Base-by-base conservation (phyloP, 2,113 vertebrate genomes). In the Spilogale gracilis region DNA sequence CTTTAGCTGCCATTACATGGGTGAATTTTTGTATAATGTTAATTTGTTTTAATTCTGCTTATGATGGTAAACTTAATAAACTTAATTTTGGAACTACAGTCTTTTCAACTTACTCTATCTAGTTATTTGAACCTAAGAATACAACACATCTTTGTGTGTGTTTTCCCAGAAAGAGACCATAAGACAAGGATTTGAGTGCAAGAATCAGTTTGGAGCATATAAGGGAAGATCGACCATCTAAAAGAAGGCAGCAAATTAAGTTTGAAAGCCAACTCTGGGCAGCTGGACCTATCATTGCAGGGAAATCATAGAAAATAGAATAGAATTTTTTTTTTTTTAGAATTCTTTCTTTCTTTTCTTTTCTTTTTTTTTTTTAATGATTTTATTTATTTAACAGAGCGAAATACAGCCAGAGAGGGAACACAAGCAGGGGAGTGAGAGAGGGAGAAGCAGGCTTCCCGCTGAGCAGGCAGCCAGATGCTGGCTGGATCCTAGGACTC, bases 11-110 rank as follows among this genome's bases (percentile, higher is more conserved):
- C 30, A 58, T 3, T 6, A 45, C 58, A 43, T 52, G 12, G 20
- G 32, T 90, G 6, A 45, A 21, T 80, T 89, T 96, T 87, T 93
- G 1, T 63, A 9, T 85, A 61, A 76, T 7, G 78, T 60, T 25
- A 18, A n/a, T 88, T 95, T 96, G 16, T 86, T 93, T 95, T 94
- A 92, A 91, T 91, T 97, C 21, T 81, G 16, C 23, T 92, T 25
- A 13, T 45, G 30, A 5, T 6, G 67, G 50, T 69, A 81, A 69
- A 74, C 11, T 92, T 3, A 50, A 4, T 69, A 81, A 69, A 74
- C 11, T 92, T 3, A 50, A 4, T 90, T 96, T 84, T 88, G 74
- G n/a, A 14, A 3, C 61, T 45, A 73, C 0, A 73, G 2, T 76
- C 14, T 65, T 69, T 74, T 18, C 3, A 45, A 5, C 3, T 38